A percentile compares a stretch with the other conserved stretches of the same genome.
Conservation (phyloP, 1,140 invertebrate species). For the Caerostris extrusa region DNA sequence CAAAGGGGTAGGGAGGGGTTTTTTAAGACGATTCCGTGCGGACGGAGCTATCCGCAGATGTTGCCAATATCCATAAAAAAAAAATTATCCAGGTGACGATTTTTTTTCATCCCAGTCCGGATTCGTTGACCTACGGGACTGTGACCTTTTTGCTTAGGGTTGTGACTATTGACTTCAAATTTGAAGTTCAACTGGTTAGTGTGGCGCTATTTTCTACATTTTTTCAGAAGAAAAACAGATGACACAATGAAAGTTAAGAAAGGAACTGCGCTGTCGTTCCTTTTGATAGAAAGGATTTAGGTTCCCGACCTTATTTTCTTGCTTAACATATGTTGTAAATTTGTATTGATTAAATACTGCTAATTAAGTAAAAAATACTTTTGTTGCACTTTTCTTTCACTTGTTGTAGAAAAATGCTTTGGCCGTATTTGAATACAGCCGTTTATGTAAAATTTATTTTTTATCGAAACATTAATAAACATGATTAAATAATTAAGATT, state of each 20-base stretch:
- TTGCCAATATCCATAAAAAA: conserved; percentile 57
- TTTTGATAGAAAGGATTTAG: background rate
- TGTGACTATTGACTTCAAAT: conserved; percentile 20
- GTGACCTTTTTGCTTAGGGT: conserved; percentile 57
- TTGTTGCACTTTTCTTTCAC: too few species aligned
- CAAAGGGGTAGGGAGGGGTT: conserved; percentile 65
- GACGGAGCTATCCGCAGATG: conserved; percentile 74
- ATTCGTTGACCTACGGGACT: conserved; percentile 68
- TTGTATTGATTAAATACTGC: too few species aligned
- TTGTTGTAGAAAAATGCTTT: too few species aligned
- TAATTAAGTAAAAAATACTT: too few species aligned
- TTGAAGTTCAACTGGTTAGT: conserved; percentile 30
- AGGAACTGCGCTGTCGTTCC: conserved; percentile 46
- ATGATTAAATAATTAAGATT: too few species aligned
- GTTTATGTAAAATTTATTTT: too few species aligned
- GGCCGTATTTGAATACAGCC: too few species aligned
- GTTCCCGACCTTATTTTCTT: background rate
- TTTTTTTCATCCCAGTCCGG: conserved; percentile 29
- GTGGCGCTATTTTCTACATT: conserved; percentile 33
- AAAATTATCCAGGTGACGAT: conserved; percentile 49
- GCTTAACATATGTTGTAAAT: too few species aligned
- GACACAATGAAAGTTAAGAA: conserved; percentile 3
- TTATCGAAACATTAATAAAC: too few species aligned
- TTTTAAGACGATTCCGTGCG: conserved; percentile 61
- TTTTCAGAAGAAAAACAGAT: conserved; percentile 25